Evolutionary conservation across 1,140 invertebrate species (phyloP), one percentile per base, ranked within the genome.

Genomic region (Nymphalis io): DNA sequence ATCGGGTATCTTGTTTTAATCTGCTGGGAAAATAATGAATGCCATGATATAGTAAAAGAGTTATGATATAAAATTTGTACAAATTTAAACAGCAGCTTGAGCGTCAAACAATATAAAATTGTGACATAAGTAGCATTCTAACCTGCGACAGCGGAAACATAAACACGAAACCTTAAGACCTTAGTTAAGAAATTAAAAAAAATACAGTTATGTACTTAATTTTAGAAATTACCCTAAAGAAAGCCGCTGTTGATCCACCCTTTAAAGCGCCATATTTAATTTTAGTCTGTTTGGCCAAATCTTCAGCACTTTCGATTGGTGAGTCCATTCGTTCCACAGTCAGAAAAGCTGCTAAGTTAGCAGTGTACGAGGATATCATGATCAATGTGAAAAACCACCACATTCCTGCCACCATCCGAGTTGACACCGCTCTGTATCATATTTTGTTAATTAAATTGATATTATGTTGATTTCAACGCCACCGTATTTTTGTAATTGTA

Each of bases 301-400:
- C 98, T 87, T 99, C 98, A 0, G 97, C 97, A 80, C 95, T 97
- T 88, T 98, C 96, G 62, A 99, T 99, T 6, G 98, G 97, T 0
- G 97, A 97, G 85, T 98, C 97, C 95, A 99, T 97, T 75, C 98
- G 93, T 86, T 99, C 98, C 3, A 99, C 98, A 0, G 98, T 99
- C 5, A 99, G 91, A 91, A 99, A 99, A 27, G 98, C 98, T 20
- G 98, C 98, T 78, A 99, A 93, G 90, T 99, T 99, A 39, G 98
- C 98, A 23, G 98, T 99, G 91, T 99, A 99, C 1, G 98, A 99
- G 15, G 98, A 99, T 81, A 99, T 99, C 95, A 99, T 98, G 78
- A 99, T 99, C 16, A 99, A 93, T 0, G 98, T 99, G 92, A 99
- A 99, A 90, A 99, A 98, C 98, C 98, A 99, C 98, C 98, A 99